Evolutionary conservation across 2,888 invertebrate species (phyloP).

Genomic region (Griposia aprilina): DNA sequence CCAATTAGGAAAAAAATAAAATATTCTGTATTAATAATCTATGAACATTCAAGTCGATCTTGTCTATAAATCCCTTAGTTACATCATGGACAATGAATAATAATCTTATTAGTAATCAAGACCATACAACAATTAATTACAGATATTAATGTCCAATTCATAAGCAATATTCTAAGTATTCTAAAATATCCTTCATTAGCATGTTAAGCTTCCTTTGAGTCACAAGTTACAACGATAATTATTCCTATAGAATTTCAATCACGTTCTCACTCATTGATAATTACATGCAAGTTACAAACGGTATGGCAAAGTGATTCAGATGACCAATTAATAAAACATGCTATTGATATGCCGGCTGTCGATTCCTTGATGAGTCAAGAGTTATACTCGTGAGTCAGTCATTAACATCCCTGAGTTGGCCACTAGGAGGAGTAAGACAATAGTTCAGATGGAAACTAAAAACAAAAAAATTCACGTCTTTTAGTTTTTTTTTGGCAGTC

Average conservation of each 20-base stretch:
- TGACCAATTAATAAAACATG: constrained; percentile 73
- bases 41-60: background rate
- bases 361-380: constrained; percentile 78
- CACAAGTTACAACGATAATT: constrained; percentile 59
- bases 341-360: constrained; percentile 64
- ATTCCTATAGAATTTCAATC: constrained; percentile 72
- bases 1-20: no score
- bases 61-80: background rate
- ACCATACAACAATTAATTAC: constrained; percentile 36
- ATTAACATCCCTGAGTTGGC: constrained; percentile 65
- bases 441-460: no score
- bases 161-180: constrained; percentile 41
- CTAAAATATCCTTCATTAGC: constrained; percentile 57
- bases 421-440: constrained; percentile 10
- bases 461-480: no score
- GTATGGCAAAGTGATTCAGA: constrained; percentile 74
- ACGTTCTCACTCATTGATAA: constrained; percentile 72
- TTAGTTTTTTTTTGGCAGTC: no score
- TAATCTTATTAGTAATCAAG: constrained; percentile 33
- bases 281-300: constrained; percentile 70
- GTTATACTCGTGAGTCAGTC: constrained; percentile 67
- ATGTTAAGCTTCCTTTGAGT: constrained; percentile 55
- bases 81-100: background rate
- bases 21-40: background rate
- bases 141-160: constrained; percentile 31